Evolutionary conservation across 2,888 invertebrate species (phyloP), one percentile per base, ranked within the genome.

Genomic region (Ephialtes manifestator): DNA sequence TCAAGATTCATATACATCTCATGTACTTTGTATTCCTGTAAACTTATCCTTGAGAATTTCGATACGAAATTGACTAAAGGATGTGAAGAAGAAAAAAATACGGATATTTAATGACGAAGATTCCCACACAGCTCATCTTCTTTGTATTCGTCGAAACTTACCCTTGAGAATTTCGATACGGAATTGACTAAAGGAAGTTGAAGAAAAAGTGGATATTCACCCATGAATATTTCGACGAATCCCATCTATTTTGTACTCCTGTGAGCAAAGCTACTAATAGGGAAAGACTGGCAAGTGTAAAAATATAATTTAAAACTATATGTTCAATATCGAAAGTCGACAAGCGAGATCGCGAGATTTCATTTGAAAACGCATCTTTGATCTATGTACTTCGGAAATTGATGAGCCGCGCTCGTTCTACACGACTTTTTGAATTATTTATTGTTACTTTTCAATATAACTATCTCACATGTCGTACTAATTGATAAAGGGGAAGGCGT

Each of bases 271-370:
- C 70, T 39, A 67, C 70, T 39, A 67, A 13, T 68, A 46, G 11
- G 15, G 20, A 51, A 77, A 67, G 55, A 71, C 24, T 58, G 51
- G 28, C 35, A 74, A 81, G 77, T 46, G 51, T 48, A 67, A 81
- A 70, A 67, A 81, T 20, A 51, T 72, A 63, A 39, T 24, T 60
- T 76, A n/a, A 10, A 15, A 63, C 71, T 20, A 43, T 13, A 4
- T 51, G 39, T 75, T 65, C 15, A 20, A 10, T 48, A 81, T 55
- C 0, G 63, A 65, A 55, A 75, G 63, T 76, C 15, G 20, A 74
- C 11, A 31, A 74, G 48, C 31, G n/a, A 77, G 31, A 81, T 77
- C 76, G 51, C 28, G 53, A 76, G 53, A 76, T 77, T 76, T 60
- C 28, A 28, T 13, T 53, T 71, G 71, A 65, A 70, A 75, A 65